Evolutionary conservation across 64 coral and sea anemone genomes (phyloP), one percentile per base, ranked within the genome.

Genomic region (Montipora capricornis): DNA sequence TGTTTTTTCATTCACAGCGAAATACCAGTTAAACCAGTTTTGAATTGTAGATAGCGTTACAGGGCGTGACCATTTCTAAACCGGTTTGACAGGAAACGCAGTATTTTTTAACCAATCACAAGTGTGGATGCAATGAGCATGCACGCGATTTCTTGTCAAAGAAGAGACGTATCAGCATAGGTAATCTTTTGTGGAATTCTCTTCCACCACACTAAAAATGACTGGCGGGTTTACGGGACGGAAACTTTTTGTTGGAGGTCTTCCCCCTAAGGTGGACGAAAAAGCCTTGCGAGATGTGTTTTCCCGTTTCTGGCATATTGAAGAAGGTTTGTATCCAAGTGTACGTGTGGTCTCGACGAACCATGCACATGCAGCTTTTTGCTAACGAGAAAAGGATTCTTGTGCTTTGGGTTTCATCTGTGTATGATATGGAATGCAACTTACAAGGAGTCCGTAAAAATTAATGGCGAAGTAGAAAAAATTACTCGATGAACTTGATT

Each of bases 181-280:
- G 37, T 37, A 37, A 37, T 37, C 37, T 37, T 37, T 2, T 37
- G 37, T 37, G 37, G 37, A 37, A 37, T 2, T 37, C 37, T 37
- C 1, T 37, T 37, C 37, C 1, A 1, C 37, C 37, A 37, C 37
- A 37, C 37, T 37, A 2, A 14, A 49, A 6, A 85, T 85, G 82
- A 85, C 82, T 20, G 82, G 82, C 13, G 62, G 62, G 19, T 70
- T 20, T 85, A 22, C 74, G 8, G 86, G 86, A 47, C 29, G 76
- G 5, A 93, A 93, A 60, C 84, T 93, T 1, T 93, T 93, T 49
- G 75, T 93, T 4, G 92, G 92, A 44, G 92, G 92, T 2, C 53
- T 93, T 9, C 92, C 92, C 7, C 77, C 82, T 13, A 86, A 93
- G 49, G 76, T 77, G 14, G 92, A 93, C 48, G 92, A 93, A 19